These are phyloP conservation scores for Limanda limanda DNA, from an alignment of 2,113 vertebrate genomes.

Conservation along the genomic window DNA sequence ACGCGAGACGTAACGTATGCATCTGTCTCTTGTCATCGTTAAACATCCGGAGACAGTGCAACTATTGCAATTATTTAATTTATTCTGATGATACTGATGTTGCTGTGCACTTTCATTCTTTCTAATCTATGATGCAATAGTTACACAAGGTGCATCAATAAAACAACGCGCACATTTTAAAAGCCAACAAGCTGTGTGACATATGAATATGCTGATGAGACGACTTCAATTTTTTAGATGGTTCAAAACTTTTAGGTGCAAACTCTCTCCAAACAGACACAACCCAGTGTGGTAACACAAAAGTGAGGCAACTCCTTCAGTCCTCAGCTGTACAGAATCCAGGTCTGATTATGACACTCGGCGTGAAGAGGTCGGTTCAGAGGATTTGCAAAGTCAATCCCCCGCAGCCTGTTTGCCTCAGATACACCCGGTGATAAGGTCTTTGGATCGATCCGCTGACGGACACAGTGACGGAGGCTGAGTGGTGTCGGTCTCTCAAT, in stretches of 20 bases:
- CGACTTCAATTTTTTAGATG: slow-evolving; percentile 46
- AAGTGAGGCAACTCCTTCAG: slow-evolving; percentile 14
- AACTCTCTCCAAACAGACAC: neutral
- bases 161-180: slow-evolving; percentile 61
- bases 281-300: slow-evolving; percentile 6
- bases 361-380: slow-evolving; percentile 58
- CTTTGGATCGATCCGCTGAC: slow-evolving; percentile 62
- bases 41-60: slow-evolving; percentile 66
- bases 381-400: slow-evolving; percentile 71
- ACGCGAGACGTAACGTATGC: slow-evolving; percentile 52
- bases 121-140: slow-evolving; percentile 77
- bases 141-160: slow-evolving; percentile 70
- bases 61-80: slow-evolving; percentile 71
- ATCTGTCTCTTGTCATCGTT: slow-evolving; percentile 47
- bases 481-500: slow-evolving; percentile 30
- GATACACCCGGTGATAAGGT: slow-evolving; percentile 69
- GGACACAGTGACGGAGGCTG: slow-evolving; percentile 51
- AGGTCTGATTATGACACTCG: slow-evolving; percentile 40
- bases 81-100: slow-evolving; percentile 72
- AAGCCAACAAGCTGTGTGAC: slow-evolving; percentile 57
- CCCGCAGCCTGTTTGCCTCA: slow-evolving; percentile 54
- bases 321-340: too few relatives aligned
- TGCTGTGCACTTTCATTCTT: slow-evolving; percentile 51
- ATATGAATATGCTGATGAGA: slow-evolving; percentile 59
- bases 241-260: neutral